phyloP scores from a whole-genome alignment of 2,888 invertebrate genomes.

The Hybos culiciformis region DNA sequence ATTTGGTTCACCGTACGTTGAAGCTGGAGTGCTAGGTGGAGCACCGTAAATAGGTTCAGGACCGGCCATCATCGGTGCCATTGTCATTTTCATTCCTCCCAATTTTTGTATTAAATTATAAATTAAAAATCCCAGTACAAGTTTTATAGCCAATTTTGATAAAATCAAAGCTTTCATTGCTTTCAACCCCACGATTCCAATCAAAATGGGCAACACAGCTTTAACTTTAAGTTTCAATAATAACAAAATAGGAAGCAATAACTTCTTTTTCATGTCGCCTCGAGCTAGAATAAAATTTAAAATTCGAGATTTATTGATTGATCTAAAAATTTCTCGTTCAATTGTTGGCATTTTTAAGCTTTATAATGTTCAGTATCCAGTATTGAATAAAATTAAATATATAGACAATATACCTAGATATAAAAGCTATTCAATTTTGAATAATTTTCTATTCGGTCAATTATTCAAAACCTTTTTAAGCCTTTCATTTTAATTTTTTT shows the following conservation, averaged over 20 bases:
- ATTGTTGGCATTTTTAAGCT: no score
- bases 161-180: constrained; percentile 71
- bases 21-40: constrained; percentile 48
- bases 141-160: constrained; percentile 67
- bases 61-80: constrained; percentile 41
- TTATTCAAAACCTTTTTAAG: no score
- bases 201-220: constrained; percentile 67
- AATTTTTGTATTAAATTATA: constrained; percentile 67
- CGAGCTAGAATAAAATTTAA: constrained; percentile 53
- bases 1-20: constrained; percentile 51
- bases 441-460: no score
- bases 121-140: constrained; percentile 69
- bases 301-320: no score
- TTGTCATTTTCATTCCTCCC: constrained; percentile 64
- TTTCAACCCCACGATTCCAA: constrained; percentile 64
- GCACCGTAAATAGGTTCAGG: constrained; percentile 53
- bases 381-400: no score
- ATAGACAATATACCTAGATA: no score
- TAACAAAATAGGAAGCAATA: constrained; percentile 62
- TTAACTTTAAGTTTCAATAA: constrained; percentile 73
- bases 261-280: constrained; percentile 71
- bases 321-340: no score
- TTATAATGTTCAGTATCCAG: no score
- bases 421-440: no score
- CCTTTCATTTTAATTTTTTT: no score